phyloP scores from a whole-genome alignment of 2,888 invertebrate species.

The Drosophila paucipuncta region DNA sequence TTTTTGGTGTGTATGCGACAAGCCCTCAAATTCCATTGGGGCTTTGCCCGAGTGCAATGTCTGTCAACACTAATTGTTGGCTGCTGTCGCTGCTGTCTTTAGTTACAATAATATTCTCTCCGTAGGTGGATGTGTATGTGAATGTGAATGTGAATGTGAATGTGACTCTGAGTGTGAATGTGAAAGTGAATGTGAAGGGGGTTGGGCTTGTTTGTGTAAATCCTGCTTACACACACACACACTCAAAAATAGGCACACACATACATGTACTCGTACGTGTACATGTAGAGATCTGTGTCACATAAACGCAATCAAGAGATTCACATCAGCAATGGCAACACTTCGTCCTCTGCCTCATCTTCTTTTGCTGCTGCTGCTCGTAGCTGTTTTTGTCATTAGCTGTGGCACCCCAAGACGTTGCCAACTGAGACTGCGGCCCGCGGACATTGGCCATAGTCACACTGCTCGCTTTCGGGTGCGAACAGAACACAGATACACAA shows the following conservation, averaged over 20 bases:
- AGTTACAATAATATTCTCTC: slow-evolving; percentile 67
- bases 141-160: slow-evolving; percentile 16
- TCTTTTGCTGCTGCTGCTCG: slow-evolving; percentile 6
- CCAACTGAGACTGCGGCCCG: slow-evolving; percentile 33
- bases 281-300: slow-evolving; percentile 7
- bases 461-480: slow-evolving; percentile 41
- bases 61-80: slow-evolving; percentile 80
- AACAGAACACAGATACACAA: slow-evolving; percentile 46
- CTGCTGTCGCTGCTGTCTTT: slow-evolving; percentile 65
- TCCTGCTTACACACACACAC: slow-evolving; percentile 45
- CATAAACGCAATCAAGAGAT: slow-evolving; percentile 47
- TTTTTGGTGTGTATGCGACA: slow-evolving; percentile 48
- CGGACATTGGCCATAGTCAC: slow-evolving; percentile 38
- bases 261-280: neutral
- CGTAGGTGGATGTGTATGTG: slow-evolving; percentile 18
- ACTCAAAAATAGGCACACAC: slow-evolving; percentile 16
- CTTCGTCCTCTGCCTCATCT: slow-evolving; percentile 14
- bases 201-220: slow-evolving; percentile 35
- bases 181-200: slow-evolving; percentile 12
- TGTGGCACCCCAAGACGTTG: slow-evolving; percentile 42
- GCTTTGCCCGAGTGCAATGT: slow-evolving; percentile 72
- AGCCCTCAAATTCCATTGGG: slow-evolving; percentile 70
- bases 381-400: slow-evolving; percentile 64
- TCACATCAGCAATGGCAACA: slow-evolving; percentile 46
- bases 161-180: slow-evolving; percentile 22